Conservation (phyloP, 2,113 vertebrate species). For the Delphinus delphis region DNA sequence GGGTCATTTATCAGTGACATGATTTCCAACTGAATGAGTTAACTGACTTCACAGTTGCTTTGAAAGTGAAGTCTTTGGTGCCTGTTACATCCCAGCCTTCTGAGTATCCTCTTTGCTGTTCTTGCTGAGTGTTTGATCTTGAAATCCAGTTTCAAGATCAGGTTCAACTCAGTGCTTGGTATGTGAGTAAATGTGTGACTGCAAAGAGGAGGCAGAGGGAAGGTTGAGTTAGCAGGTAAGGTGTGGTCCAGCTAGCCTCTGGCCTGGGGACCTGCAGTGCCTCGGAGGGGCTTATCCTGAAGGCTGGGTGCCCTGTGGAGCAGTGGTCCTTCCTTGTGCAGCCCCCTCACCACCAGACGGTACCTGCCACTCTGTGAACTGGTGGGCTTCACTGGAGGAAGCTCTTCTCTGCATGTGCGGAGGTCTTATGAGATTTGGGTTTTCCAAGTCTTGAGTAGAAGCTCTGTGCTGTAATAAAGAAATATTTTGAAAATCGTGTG, state of each 20-base stretch:
- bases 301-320: neutral
- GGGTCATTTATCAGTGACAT: constrained; percentile 81
- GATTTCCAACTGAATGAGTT: constrained; percentile 83
- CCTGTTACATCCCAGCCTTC: constrained; percentile 44
- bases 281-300: neutral
- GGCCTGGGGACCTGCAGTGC: neutral
- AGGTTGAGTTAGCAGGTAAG: neutral
- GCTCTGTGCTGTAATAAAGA: neutral
- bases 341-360: neutral
- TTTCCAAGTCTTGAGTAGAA: neutral
- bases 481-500: neutral
- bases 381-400: neutral
- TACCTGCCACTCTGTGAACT: neutral
- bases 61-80: constrained; percentile 56
- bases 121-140: constrained; percentile 40
- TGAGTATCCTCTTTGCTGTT: neutral
- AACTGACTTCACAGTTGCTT: constrained; percentile 78
- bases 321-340: constrained; percentile 42
- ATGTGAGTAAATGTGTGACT: fast-evolving
- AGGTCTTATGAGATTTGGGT: neutral
- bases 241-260: neutral
- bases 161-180: neutral
- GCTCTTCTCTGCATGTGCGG: neutral
- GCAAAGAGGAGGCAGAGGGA: constrained; percentile 5
- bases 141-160: neutral